Base-by-base conservation (phyloP, 2,797 vertebrate species). In the Xenentodon cancila region DNA sequence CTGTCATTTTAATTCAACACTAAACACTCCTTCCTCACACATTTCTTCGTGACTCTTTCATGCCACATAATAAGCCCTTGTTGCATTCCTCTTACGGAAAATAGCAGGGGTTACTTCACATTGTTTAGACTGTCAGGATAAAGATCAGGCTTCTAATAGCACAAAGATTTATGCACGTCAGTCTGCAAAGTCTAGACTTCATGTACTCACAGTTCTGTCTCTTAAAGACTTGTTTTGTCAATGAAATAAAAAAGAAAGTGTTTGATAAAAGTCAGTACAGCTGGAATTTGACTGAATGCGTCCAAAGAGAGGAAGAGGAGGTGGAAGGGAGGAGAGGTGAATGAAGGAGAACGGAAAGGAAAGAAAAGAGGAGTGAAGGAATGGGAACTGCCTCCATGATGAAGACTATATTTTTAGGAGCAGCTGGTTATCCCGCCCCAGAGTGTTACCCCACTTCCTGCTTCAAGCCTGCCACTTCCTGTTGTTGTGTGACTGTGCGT, bases 381-480 rank as follows among this genome's bases (percentile, higher is more conserved):
- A 65, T 69, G 32, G 47, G 78, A 79, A 68, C 62, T 9, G 20
- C 53, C 65, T 69, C 64, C 40, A 21, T 9, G 51, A 61, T 70
- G 60, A 64, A 60, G 60, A 71, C 17, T 17, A 20, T 90, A 83
- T 88, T 89, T 87, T 81, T 82, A 84, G 69, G 59, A 73, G 61
- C 37, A 42, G 42, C 81, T 79, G 84, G 74, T 83, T 82, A 65
- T 72, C 71, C 71, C 67, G n/a, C 73, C 18, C 75, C 51, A 4
- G 77, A 53, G n/a, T 12, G 17, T 59, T 66, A 64, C 55, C 73
- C 49, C 63, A 72, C 82, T 90, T 91, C 90, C 89, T 90, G 80
- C 72, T 76, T 73, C 54, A 11, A 69, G 59, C 34, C 59, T 25
- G 66, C 77, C 73, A 80, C 86, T 91, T 92, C 90, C 90, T 86